These are phyloP conservation scores for Scaptomyza caliginosa DNA, from an alignment of 2,888 invertebrate species.

Conservation along the genomic window DNA sequence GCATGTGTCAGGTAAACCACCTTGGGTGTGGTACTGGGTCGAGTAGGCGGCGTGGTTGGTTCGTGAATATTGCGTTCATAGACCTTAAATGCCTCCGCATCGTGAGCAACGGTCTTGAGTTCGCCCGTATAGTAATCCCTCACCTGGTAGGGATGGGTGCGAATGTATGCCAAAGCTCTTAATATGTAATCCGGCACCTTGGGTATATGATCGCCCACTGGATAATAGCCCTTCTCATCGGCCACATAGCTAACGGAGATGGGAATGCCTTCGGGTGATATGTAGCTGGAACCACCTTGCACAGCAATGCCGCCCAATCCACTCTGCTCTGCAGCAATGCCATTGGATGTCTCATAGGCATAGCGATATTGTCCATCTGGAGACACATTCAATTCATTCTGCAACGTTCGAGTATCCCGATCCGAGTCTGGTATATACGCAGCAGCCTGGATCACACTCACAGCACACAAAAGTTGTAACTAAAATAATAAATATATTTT, in stretches of 20 bases:
- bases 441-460: conserved; percentile 29
- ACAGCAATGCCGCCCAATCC: conserved; percentile 69
- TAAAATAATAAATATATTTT: conserved; percentile 12
- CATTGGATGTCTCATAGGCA: conserved; percentile 77
- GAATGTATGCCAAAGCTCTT: conserved; percentile 75
- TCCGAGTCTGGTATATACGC: conserved; percentile 65
- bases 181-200: conserved; percentile 77
- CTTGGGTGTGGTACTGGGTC: conserved; percentile 46
- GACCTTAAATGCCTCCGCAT: conserved; percentile 67
- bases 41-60: conserved; percentile 40
- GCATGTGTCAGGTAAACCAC: conserved; percentile 58
- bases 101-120: conserved; percentile 60
- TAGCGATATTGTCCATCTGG: conserved; percentile 75
- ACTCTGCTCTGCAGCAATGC: conserved; percentile 67
- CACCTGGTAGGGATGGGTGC: conserved; percentile 76
- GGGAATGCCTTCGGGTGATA: conserved; percentile 74
- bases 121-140: conserved; percentile 74
- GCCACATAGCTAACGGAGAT: conserved; percentile 74
- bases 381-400: conserved; percentile 62
- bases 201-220: conserved; percentile 78
- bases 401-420: conserved; percentile 66
- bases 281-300: conserved; percentile 74
- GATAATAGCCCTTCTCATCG: conserved; percentile 79
- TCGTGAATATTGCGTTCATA: conserved; percentile 60
- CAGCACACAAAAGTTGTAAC: conserved; percentile 36